phyloP scores from a whole-genome alignment of 2,113 vertebrate genomes.

The Potamarius usumacintae region DNA sequence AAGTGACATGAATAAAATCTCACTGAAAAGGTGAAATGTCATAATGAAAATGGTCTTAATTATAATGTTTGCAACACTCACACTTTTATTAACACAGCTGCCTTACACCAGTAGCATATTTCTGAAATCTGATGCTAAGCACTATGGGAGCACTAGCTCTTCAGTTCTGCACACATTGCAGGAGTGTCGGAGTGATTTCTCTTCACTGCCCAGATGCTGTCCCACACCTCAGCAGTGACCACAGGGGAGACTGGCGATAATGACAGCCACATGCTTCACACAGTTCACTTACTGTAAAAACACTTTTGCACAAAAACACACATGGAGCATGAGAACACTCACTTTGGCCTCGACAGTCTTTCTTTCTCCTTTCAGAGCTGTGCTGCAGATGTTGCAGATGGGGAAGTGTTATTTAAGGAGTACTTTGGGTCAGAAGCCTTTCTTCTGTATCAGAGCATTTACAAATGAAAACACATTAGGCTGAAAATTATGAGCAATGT shows the following conservation, averaged over 20 bases:
- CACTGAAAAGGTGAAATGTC: background rate
- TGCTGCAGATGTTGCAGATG: conserved; percentile 44
- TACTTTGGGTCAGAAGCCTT: conserved; percentile 43
- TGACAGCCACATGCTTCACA: conserved; percentile 70
- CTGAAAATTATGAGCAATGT: background rate
- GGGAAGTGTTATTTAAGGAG: conserved; percentile 33
- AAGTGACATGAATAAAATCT: background rate
- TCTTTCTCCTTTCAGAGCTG: conserved; percentile 35
- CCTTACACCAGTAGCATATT: background rate
- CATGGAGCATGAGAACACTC: conserved; percentile 48
- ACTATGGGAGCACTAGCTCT: conserved; percentile 1
- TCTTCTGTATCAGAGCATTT: conserved; percentile 42
- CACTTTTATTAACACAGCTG: conserved; percentile 3
- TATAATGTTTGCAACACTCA: background rate
- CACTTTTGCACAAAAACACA: conserved; percentile 52
- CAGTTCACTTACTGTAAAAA: conserved; percentile 64
- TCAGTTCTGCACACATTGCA: conserved; percentile 9
- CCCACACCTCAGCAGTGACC: conserved; percentile 59
- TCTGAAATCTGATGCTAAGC: conserved; percentile 16
- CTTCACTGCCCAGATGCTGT: conserved; percentile 34
- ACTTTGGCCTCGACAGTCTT: conserved; percentile 18
- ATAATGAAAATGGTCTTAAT: background rate
- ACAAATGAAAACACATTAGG: conserved; percentile 33
- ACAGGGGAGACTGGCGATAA: conserved; percentile 63
- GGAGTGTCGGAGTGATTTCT: background rate